Conservation (phyloP, 2,888 invertebrate genomes). For the Nomada flava region DNA sequence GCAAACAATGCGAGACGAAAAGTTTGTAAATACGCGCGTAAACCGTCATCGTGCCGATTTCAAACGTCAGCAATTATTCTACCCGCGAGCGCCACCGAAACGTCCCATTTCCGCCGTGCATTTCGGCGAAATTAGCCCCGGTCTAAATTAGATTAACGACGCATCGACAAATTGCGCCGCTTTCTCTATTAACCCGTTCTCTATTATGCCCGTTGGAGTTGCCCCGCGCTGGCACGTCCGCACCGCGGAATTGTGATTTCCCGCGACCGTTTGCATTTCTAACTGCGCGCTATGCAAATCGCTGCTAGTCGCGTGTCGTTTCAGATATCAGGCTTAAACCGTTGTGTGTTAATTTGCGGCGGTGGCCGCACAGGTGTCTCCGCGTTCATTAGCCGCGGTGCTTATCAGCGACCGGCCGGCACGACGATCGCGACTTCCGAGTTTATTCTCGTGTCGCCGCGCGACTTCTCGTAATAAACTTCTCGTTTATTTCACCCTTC, state of each 20-base stretch:
- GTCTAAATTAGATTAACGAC: conserved; percentile 6
- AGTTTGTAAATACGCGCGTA: too few relatives aligned
- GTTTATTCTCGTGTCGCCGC: neutral
- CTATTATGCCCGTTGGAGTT: conserved; percentile 31
- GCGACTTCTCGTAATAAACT: neutral
- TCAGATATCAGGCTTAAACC: conserved; percentile 51
- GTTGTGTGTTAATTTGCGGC: conserved; percentile 46
- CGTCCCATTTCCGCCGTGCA: neutral
- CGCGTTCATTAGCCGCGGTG: conserved; percentile 41
- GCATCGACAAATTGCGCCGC: conserved; percentile 36
- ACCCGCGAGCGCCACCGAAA: neutral
- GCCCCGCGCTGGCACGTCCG: neutral
- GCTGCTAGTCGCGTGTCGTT: conserved; percentile 47
- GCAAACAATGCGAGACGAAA: too few relatives aligned
- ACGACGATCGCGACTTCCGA: neutral
- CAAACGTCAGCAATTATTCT: too few relatives aligned
- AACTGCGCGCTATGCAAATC: conserved; percentile 50
- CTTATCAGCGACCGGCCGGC: conserved; percentile 32
- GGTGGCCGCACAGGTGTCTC: conserved; percentile 7
- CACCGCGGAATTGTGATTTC: conserved; percentile 39
- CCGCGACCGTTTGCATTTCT: conserved; percentile 48
- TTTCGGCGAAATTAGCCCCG: neutral
- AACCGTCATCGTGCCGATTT: too few relatives aligned
- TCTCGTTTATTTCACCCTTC: neutral
- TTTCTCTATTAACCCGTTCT: conserved; percentile 29